Percentiles rank a stretch among this genome's conserved stretches.
Conservation (phyloP, 2,113 vertebrate genomes). For the Atrichornis clamosus region DNA sequence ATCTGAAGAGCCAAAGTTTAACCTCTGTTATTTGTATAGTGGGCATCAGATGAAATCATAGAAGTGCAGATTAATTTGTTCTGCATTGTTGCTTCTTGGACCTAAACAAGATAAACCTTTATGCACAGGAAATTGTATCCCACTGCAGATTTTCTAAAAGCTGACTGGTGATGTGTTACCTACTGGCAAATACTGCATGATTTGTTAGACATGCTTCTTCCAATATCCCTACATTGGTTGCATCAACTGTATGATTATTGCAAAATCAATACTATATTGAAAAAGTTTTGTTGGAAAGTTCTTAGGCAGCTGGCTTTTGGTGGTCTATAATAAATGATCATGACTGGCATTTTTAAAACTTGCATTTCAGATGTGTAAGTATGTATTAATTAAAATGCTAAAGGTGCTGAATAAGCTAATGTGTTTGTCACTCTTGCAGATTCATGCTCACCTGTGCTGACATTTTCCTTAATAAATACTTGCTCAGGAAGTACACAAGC, state of each 20-base stretch:
- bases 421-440: neutral
- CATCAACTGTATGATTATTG: neutral
- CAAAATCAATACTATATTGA: slow-evolving; percentile 1
- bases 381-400: neutral
- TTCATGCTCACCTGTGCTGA: neutral
- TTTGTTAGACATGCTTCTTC: neutral
- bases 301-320: neutral
- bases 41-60: neutral
- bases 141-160: neutral
- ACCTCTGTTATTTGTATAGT: neutral
- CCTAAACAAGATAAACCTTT: neutral
- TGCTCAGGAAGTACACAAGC: neutral
- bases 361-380: neutral
- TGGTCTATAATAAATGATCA: neutral
- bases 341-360: neutral
- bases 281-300: neutral
- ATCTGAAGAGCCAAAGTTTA: neutral
- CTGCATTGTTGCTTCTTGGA: neutral
- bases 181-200: neutral
- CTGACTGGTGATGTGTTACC: neutral
- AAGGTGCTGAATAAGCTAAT: neutral
- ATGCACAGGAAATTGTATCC: neutral
- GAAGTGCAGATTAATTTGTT: neutral
- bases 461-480: neutral
- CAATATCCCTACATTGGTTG: neutral